Conservation (phyloP, 37 sponge, comb jelly and placozoan genomes). For the Beroe forskalii region DNA sequence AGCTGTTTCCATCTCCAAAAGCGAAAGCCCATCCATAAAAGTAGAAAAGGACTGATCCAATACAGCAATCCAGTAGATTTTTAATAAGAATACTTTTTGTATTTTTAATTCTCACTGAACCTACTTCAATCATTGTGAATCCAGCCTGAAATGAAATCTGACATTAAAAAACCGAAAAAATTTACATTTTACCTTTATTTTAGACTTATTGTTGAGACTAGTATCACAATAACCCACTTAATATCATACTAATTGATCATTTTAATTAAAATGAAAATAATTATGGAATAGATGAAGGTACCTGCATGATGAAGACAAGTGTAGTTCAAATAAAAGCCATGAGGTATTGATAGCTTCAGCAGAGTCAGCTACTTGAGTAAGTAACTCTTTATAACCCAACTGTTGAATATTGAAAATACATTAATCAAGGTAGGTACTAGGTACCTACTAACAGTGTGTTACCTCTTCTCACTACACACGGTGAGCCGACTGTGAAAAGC, state of each 20-base stretch:
- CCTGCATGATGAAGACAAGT: conserved; percentile 62
- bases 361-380: neutral
- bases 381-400: neutral
- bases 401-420: too few relatives aligned
- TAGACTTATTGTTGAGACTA: too few relatives aligned
- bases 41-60: conserved; percentile 41
- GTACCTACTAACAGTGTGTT: too few relatives aligned
- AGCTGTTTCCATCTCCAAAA: conserved; percentile 50
- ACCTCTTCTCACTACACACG: too few relatives aligned
- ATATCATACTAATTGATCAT: too few relatives aligned
- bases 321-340: conserved; percentile 41
- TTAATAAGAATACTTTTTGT: conserved; percentile 58
- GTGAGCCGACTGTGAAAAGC: too few relatives aligned
- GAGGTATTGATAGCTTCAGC: conserved; percentile 4
- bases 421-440: too few relatives aligned
- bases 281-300: neutral
- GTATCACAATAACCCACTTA: too few relatives aligned
- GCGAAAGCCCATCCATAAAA: conserved; percentile 54
- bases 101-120: conserved; percentile 56
- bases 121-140: conserved; percentile 58
- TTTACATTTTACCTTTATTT: too few relatives aligned
- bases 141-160: conserved; percentile 65
- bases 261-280: neutral
- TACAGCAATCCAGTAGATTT: conserved; percentile 40
- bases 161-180: too few relatives aligned